phyloP scores from a whole-genome alignment of 2,888 invertebrate genomes.

The Alloscopus bannaensis region DNA sequence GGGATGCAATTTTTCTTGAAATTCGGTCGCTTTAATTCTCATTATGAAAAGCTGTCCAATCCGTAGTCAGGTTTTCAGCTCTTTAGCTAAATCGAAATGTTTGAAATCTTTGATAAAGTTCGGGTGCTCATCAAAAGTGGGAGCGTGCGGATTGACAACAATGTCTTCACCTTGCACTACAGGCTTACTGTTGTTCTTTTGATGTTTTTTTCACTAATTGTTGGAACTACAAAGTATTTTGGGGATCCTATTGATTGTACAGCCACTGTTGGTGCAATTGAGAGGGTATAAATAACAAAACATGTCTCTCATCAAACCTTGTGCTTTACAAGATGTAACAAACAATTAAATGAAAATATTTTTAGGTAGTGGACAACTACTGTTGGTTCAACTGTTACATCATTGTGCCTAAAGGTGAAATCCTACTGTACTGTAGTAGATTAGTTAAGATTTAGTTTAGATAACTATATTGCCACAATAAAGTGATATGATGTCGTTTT shows the following conservation, averaged over 20 bases:
- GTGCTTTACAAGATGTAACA: no score
- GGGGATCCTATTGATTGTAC: conserved; percentile 96
- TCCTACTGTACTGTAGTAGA: not conserved
- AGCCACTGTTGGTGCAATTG: conserved; percentile 76
- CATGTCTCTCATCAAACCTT: no score
- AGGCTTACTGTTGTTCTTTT: conserved; percentile 86
- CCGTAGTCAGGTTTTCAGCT: no score
- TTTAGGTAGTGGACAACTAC: conserved; percentile 92
- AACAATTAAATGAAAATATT: conserved; percentile 77
- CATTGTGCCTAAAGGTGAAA: conserved; percentile 82
- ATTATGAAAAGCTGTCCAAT: no score
- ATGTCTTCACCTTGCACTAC: conserved; percentile 94
- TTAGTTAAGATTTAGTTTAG: not conserved
- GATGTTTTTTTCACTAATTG: conserved; percentile 92
- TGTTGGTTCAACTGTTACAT: conserved; percentile 94
- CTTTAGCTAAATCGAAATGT: conserved; percentile 27
- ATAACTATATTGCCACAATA: conserved; percentile 1
- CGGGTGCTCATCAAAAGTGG: conserved; percentile 13
- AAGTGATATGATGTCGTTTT: not conserved
- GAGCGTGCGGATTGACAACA: conserved; percentile 85
- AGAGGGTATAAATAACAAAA: conserved; percentile 77
- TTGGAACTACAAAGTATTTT: conserved; percentile 95
- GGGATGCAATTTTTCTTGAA: no score
- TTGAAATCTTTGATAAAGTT: conserved; percentile 46
- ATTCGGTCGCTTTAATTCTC: no score